Evolutionary conservation across 1,140 invertebrate genomes (phyloP).

Genomic region (Hycleus cichorii): DNA sequence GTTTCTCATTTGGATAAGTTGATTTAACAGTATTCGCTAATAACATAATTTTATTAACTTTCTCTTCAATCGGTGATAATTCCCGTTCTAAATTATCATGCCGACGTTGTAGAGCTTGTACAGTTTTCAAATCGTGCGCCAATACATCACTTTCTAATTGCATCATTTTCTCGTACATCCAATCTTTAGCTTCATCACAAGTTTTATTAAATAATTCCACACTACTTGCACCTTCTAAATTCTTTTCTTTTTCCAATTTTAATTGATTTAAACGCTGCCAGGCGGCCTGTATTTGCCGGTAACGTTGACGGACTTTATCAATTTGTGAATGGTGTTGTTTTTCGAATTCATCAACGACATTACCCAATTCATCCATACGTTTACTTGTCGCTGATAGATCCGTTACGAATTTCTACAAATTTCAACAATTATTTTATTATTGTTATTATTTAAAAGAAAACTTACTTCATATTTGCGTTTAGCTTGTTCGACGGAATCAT

Average conservation of each 20-base stretch:
- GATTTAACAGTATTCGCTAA: constrained; percentile 80
- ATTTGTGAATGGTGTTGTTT: constrained; percentile 81
- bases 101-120: constrained; percentile 79
- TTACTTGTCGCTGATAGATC: constrained; percentile 89
- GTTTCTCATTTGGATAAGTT: constrained; percentile 83
- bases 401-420: constrained; percentile 80
- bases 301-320: constrained; percentile 72
- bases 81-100: constrained; percentile 88
- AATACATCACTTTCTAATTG: constrained; percentile 72
- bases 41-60: constrained; percentile 72
- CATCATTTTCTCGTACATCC: constrained; percentile 90
- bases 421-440: constrained; percentile 31
- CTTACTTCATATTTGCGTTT: constrained; percentile 87
- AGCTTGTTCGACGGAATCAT: constrained; percentile 87
- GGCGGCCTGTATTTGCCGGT: constrained; percentile 77
- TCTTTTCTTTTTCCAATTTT: constrained; percentile 86
- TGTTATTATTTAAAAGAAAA: constrained; percentile 67
- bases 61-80: constrained; percentile 82
- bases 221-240: constrained; percentile 62
- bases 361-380: constrained; percentile 82
- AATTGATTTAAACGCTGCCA: constrained; percentile 85
- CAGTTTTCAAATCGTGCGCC: constrained; percentile 81
- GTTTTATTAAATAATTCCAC: constrained; percentile 91
- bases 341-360: constrained; percentile 79
- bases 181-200: constrained; percentile 86